Conservation (phyloP, 2,797 vertebrate genomes). For the Salarias fasciatus region DNA sequence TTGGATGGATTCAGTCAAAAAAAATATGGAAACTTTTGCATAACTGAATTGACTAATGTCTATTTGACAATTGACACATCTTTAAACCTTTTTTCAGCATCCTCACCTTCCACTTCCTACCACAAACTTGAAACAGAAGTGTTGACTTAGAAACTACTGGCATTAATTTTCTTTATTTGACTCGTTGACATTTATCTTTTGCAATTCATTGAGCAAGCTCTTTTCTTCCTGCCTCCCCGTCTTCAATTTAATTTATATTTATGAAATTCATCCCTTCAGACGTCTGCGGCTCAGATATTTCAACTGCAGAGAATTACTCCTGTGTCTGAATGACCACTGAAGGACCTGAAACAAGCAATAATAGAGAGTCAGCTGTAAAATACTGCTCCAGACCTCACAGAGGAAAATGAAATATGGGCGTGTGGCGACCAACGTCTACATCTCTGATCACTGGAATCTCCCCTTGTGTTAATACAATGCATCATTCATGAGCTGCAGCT, state of each 20-base stretch:
- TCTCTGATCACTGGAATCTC: conserved; percentile 24
- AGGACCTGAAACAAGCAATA: conserved; percentile 25
- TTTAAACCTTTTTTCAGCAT: too few relatives aligned
- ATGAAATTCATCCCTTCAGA: conserved; percentile 30
- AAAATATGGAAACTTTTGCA: too few relatives aligned
- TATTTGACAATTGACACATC: too few relatives aligned
- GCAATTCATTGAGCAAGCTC: too few relatives aligned
- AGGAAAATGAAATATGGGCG: conserved; percentile 17
- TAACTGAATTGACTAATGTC: too few relatives aligned
- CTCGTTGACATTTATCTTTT: too few relatives aligned
- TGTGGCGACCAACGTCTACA: conserved; percentile 26
- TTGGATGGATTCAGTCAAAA: conserved; percentile 6
- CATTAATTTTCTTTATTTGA: too few relatives aligned
- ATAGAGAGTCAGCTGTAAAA: conserved; percentile 27
- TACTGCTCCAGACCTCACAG: too few relatives aligned
- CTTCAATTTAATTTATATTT: conserved; percentile 31
- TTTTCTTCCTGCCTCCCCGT: not conserved
- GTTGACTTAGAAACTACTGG: too few relatives aligned
- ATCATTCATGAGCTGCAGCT: conserved; percentile 59
- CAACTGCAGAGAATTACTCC: conserved; percentile 3
- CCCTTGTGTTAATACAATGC: conserved; percentile 48
- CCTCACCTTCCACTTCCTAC: too few relatives aligned
- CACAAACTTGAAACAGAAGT: too few relatives aligned
- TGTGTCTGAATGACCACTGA: conserved; percentile 10
- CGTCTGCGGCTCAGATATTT: conserved; percentile 13